phyloP scores from a whole-genome alignment of 1,140 invertebrate species.

The Magallana gigas region DNA sequence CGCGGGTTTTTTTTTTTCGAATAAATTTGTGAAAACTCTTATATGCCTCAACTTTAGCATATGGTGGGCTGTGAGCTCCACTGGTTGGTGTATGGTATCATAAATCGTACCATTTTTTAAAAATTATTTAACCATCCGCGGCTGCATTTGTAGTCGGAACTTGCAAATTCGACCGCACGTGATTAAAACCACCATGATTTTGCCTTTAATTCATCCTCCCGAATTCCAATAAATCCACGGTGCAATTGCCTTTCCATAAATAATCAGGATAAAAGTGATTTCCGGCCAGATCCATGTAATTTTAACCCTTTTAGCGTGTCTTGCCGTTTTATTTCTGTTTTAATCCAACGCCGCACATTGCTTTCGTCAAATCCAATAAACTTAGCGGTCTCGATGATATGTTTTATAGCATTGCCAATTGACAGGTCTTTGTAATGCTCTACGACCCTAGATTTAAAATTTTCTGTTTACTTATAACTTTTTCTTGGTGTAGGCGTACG shows the following conservation, averaged over 20 bases:
- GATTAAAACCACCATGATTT: not conserved
- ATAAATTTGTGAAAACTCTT: too few species aligned
- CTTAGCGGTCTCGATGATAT: not conserved
- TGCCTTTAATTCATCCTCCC: not conserved
- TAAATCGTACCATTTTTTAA: too few species aligned
- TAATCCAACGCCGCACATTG: not conserved
- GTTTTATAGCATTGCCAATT: not conserved
- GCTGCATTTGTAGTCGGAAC: too few species aligned
- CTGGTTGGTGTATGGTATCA: too few species aligned
- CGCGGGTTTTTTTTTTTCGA: too few species aligned
- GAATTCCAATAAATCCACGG: not conserved
- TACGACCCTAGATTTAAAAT: not conserved
- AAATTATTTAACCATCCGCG: too few species aligned
- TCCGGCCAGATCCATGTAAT: not conserved
- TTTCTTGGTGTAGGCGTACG: not conserved
- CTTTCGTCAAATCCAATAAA: not conserved
- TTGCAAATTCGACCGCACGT: too few species aligned
- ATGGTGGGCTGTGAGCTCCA: too few species aligned
- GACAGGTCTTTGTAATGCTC: not conserved
- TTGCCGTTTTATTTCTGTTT: not conserved
- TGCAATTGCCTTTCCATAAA: not conserved
- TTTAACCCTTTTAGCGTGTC: not conserved
- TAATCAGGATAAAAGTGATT: not conserved
- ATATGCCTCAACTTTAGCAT: too few species aligned
- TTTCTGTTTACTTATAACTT: not conserved